These are phyloP conservation scores for Triplophysa dalaica DNA, from an alignment of 2,113 vertebrate genomes.

Conservation along the genomic window DNA sequence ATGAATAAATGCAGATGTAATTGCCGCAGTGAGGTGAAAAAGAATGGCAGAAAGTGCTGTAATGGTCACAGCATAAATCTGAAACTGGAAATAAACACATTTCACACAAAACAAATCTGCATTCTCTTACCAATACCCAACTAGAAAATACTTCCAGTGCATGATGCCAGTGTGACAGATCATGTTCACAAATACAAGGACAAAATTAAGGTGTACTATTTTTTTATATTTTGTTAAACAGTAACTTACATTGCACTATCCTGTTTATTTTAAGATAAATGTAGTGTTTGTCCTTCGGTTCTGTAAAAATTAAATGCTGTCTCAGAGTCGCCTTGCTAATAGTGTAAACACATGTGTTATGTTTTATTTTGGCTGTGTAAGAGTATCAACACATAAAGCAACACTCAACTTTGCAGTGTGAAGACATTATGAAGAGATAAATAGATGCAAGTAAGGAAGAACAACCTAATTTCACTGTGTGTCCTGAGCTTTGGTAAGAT, in stretches of 20 bases:
- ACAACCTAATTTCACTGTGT: not conserved
- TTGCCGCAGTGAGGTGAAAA: slow-evolving; percentile 25
- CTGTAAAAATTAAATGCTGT: not conserved
- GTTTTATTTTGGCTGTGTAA: too few species aligned
- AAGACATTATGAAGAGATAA: not conserved
- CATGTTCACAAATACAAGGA: not conserved
- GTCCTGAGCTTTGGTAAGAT: not conserved
- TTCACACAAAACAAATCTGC: not conserved
- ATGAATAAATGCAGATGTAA: slow-evolving; percentile 36
- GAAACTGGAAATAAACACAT: slow-evolving; percentile 18
- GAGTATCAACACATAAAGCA: not conserved
- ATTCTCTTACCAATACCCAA: not conserved
- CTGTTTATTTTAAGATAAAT: not conserved
- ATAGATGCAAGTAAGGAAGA: not conserved
- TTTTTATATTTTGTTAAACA: too few species aligned
- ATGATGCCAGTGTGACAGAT: not conserved
- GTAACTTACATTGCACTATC: too few species aligned
- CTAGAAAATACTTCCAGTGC: not conserved
- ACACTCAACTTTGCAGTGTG: not conserved
- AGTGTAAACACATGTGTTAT: too few species aligned
- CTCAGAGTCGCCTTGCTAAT: too few species aligned
- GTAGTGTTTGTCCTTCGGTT: not conserved
- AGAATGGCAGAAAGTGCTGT: slow-evolving; percentile 11
- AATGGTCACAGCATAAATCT: not conserved
- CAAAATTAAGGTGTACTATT: too few species aligned